phyloP scores from a whole-genome alignment of 2,797 vertebrate genomes.

The Hydrolagus colliei region DNA sequence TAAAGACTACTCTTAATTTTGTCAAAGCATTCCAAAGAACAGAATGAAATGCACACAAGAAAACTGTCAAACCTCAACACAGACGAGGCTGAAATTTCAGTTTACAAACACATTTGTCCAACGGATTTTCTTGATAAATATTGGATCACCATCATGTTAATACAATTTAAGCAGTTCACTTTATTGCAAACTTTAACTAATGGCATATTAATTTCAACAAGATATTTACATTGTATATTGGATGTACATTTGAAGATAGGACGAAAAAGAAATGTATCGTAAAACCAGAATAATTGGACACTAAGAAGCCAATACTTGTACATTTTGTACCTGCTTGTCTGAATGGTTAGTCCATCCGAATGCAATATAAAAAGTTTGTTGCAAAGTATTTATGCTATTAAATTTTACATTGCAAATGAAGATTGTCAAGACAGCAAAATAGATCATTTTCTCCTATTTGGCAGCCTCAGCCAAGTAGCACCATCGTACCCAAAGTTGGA shows the following conservation, averaged over 20 bases:
- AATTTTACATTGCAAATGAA: slow-evolving; percentile 22
- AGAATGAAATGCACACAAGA: neutral
- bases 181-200: slow-evolving; percentile 32
- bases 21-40: neutral
- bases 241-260: slow-evolving; percentile 24
- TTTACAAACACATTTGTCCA: neutral
- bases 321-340: slow-evolving; percentile 28
- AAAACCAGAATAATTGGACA: slow-evolving; percentile 30
- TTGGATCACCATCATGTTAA: neutral
- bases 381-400: slow-evolving; percentile 20
- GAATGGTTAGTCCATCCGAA: slow-evolving; percentile 20
- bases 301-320: slow-evolving; percentile 22
- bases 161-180: slow-evolving; percentile 31
- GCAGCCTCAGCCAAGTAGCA: slow-evolving; percentile 20
- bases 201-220: slow-evolving; percentile 30
- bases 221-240: slow-evolving; percentile 30
- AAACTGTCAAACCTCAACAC: neutral
- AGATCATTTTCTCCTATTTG: slow-evolving; percentile 11
- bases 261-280: slow-evolving; percentile 27
- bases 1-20: neutral
- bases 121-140: neutral
- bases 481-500: neutral
- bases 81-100: neutral
- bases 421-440: slow-evolving; percentile 29
- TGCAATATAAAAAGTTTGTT: slow-evolving; percentile 20